These are phyloP conservation scores for Mus spicilegus DNA, from an alignment of 2,113 vertebrate genomes.

Conservation along the genomic window DNA sequence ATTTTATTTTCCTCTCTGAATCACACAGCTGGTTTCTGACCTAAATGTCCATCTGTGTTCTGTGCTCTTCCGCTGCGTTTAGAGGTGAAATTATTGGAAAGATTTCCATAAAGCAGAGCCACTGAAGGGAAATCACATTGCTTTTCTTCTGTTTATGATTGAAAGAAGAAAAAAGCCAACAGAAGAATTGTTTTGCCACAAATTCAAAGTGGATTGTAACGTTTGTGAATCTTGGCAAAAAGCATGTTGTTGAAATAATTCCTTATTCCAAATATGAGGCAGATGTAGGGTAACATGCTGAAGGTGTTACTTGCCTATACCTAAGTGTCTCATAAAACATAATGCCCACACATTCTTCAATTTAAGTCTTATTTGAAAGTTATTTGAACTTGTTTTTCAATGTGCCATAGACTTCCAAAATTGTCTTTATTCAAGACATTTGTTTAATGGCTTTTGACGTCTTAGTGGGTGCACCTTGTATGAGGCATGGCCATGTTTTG, in stretches of 20 bases:
- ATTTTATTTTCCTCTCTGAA: constrained; percentile 41
- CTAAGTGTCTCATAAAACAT: constrained; percentile 69
- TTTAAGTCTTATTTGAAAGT: constrained; percentile 70
- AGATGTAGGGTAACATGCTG: constrained; percentile 73
- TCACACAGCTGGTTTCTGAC: constrained; percentile 65
- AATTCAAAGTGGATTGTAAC: constrained; percentile 81
- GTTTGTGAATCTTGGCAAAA: constrained; percentile 79
- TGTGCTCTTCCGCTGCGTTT: constrained; percentile 71
- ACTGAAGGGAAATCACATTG: constrained; percentile 76
- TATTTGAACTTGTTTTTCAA: constrained; percentile 75
- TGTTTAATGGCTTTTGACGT: constrained; percentile 71
- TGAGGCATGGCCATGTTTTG: constrained; percentile 23
- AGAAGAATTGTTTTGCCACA: constrained; percentile 78
- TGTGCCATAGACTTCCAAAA: constrained; percentile 11
- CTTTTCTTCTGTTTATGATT: constrained; percentile 78
- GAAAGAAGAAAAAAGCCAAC: constrained; percentile 60
- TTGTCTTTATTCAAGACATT: constrained; percentile 70
- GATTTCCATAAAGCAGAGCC: constrained; percentile 77
- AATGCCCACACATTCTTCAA: constrained; percentile 74
- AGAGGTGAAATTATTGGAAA: constrained; percentile 78
- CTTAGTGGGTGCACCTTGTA: background rate
- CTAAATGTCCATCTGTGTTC: constrained; percentile 51
- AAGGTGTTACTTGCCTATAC: constrained; percentile 70
- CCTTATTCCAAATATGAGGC: constrained; percentile 79
- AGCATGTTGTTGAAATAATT: constrained; percentile 79